Evolutionary conservation across 1,140 invertebrate species (phyloP).

Genomic region (Euglossa dilemma): DNA sequence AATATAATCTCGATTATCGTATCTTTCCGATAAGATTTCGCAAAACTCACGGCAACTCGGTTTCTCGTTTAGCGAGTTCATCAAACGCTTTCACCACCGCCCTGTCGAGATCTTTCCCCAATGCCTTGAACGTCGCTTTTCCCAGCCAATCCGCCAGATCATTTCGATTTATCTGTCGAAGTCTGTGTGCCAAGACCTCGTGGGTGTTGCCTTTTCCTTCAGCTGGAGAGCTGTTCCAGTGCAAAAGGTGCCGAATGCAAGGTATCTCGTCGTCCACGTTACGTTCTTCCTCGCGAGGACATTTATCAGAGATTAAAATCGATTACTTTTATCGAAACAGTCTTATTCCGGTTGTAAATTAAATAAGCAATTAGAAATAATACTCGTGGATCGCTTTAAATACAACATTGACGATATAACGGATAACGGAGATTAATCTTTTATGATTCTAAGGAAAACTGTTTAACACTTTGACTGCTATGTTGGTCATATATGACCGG

Average conservation of each 20-base stretch:
- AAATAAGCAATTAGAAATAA: not conserved
- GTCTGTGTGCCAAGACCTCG: conserved; percentile 80
- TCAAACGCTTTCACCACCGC: conserved; percentile 74
- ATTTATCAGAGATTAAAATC: not conserved
- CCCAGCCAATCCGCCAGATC: conserved; percentile 85
- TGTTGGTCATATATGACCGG: too few relatives aligned
- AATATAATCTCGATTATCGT: not conserved
- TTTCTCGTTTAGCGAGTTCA: conserved; percentile 62
- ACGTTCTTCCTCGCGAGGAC: conserved; percentile 70
- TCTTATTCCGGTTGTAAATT: not conserved
- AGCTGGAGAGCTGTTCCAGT: conserved; percentile 83
- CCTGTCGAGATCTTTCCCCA: conserved; percentile 83
- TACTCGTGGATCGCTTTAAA: not conserved
- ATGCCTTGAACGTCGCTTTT: conserved; percentile 83
- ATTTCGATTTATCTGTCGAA: conserved; percentile 83
- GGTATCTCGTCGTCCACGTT: conserved; percentile 81
- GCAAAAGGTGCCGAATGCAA: conserved; percentile 83
- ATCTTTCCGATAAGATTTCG: not conserved
- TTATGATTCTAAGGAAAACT: too few relatives aligned
- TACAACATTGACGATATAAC: not conserved
- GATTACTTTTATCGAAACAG: not conserved
- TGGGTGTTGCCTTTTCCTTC: conserved; percentile 84
- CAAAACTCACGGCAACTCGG: conserved; percentile 48
- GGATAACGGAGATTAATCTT: too few relatives aligned
- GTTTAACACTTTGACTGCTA: too few relatives aligned